Conservation (phyloP, 2,797 vertebrate genomes). For the Lagodon rhomboides region DNA sequence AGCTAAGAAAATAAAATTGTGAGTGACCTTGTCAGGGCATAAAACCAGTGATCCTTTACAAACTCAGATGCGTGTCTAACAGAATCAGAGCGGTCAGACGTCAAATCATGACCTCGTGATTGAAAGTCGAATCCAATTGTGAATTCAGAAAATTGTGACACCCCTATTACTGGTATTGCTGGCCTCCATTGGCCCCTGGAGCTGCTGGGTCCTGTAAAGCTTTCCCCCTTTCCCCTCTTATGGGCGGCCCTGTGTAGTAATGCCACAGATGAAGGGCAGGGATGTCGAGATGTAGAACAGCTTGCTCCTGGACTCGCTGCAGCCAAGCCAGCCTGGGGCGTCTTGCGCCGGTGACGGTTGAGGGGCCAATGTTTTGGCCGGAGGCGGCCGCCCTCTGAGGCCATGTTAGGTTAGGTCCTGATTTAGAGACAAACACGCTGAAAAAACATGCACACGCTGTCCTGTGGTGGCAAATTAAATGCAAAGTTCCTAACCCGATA, state of each 20-base stretch:
- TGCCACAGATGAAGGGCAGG: not conserved
- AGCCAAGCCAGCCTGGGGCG: constrained; percentile 7
- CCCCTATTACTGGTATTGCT: too few species aligned
- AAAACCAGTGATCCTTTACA: too few species aligned
- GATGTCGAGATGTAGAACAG: not conserved
- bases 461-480: constrained; percentile 38
- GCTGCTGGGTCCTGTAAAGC: too few species aligned
- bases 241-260: not conserved
- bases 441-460: not conserved
- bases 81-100: too few species aligned
- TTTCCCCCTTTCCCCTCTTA: too few species aligned
- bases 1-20: too few species aligned
- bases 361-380: constrained; percentile 23
- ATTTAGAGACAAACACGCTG: constrained; percentile 35
- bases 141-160: too few species aligned
- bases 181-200: too few species aligned
- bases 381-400: constrained; percentile 18
- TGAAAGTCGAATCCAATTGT: too few species aligned
- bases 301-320: not conserved
- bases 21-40: too few species aligned
- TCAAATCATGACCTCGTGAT: too few species aligned
- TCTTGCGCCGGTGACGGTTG: constrained; percentile 10
- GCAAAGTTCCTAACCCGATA: constrained; percentile 15
- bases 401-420: constrained; percentile 31
- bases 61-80: too few species aligned